A percentile compares a stretch with the other conserved stretches of the same genome.
These are phyloP conservation scores for Philhelius pedissequus DNA, from an alignment of 2,888 invertebrate genomes.

Conservation along the genomic window DNA sequence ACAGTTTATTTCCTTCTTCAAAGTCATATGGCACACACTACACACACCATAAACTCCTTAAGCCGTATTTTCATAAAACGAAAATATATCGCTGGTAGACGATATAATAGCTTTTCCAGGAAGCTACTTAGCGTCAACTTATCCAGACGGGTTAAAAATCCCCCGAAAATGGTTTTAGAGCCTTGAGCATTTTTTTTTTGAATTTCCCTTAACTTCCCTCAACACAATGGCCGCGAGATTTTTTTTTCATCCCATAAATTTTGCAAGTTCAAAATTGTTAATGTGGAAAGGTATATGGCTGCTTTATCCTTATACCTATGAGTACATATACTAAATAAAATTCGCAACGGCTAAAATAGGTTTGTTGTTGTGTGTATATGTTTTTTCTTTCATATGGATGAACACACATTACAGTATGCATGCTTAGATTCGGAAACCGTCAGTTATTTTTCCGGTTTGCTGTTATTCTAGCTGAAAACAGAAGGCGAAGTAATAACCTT, in stretches of 20 bases:
- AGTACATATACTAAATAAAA: conserved; percentile 7
- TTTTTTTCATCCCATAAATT: background rate
- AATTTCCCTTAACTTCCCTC: background rate
- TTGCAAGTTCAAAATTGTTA: conserved; percentile 50
- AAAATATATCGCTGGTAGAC: conserved; percentile 40
- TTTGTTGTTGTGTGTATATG: background rate
- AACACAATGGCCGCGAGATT: background rate
- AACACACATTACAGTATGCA: conserved; percentile 41
- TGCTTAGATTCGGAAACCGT: conserved; percentile 44
- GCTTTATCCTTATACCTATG: background rate
- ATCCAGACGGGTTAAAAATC: conserved; percentile 58
- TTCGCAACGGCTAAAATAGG: conserved; percentile 10
- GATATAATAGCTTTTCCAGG: conserved; percentile 50
- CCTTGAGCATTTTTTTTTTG: background rate
- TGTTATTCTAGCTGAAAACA: conserved; percentile 4
- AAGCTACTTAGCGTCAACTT: conserved; percentile 60
- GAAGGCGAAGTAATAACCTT: background rate
- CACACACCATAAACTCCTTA: background rate
- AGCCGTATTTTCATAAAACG: conserved; percentile 40
- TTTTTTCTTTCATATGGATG: conserved; percentile 19
- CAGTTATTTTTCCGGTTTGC: conserved; percentile 36
- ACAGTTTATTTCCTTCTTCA: conserved; percentile 3
- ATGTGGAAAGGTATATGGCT: conserved; percentile 28
- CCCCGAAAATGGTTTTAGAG: conserved; percentile 42
- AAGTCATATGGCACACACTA: background rate